phyloP scores from a whole-genome alignment of 2,888 invertebrate genomes.

The Sinodicranocentrus sp. region DNA sequence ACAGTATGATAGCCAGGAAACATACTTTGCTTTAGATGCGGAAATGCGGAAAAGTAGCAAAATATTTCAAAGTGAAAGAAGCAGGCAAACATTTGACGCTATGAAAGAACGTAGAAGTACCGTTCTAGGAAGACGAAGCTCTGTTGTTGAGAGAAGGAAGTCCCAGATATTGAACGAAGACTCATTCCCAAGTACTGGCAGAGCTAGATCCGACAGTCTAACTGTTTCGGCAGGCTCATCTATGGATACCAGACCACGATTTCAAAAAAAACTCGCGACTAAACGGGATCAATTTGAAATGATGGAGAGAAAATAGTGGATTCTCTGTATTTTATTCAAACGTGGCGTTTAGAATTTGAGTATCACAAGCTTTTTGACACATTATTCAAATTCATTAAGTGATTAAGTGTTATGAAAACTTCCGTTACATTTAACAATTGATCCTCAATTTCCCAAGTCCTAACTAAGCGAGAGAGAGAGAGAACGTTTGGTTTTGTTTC shows the following conservation, averaged over 20 bases:
- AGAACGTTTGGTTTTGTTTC: too few relatives aligned
- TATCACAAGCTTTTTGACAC: too few relatives aligned
- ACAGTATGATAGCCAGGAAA: too few relatives aligned
- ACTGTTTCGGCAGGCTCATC: constrained; percentile 5
- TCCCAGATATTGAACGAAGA: constrained; percentile 23
- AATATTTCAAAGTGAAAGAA: constrained; percentile 45
- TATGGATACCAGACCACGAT: background rate
- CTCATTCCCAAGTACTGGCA: background rate
- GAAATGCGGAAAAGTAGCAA: constrained; percentile 22
- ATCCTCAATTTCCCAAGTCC: too few relatives aligned
- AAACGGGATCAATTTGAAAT: constrained; percentile 28
- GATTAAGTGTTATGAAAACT: too few relatives aligned
- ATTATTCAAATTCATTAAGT: too few relatives aligned
- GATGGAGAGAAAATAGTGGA: constrained; percentile 9
- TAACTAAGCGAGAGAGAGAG: too few relatives aligned
- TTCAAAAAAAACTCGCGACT: constrained; percentile 1
- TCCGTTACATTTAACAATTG: too few relatives aligned
- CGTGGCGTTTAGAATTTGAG: too few relatives aligned
- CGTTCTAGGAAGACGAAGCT: constrained; percentile 43
- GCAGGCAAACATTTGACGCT: constrained; percentile 31
- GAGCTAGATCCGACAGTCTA: constrained; percentile 13
- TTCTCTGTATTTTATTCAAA: too few relatives aligned
- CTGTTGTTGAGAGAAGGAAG: constrained; percentile 50
- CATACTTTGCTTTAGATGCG: too few relatives aligned
- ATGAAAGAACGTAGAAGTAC: constrained; percentile 52